Percentiles rank a stretch among this genome's conserved stretches.
phyloP scores from a whole-genome alignment of 1,140 invertebrate species.

The Listronotus oregonensis region DNA sequence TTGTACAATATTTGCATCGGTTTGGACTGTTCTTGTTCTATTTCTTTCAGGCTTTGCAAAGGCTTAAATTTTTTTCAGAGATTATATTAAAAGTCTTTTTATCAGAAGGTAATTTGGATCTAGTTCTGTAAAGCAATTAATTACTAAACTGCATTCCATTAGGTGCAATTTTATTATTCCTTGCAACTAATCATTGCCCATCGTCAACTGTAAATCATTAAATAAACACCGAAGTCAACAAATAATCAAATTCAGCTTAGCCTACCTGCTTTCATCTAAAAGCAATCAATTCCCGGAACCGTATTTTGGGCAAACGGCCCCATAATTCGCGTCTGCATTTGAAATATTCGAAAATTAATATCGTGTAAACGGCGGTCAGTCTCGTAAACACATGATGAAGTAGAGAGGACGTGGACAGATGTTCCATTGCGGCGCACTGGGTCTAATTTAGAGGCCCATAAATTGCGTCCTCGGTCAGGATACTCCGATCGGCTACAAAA shows the following conservation, averaged over 20 bases:
- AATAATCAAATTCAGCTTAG: conserved; percentile 1
- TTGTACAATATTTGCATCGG: too few relatives aligned
- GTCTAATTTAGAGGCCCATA: conserved; percentile 42
- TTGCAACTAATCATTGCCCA: too few relatives aligned
- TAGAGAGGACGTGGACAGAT: conserved; percentile 36
- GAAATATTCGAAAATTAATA: conserved; percentile 26
- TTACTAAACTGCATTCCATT: too few relatives aligned
- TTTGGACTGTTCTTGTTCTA: too few relatives aligned
- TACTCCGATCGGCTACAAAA: conserved; percentile 45
- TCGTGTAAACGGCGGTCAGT: conserved; percentile 24
- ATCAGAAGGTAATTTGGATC: too few relatives aligned
- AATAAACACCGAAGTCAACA: not conserved
- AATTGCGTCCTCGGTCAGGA: conserved; percentile 40
- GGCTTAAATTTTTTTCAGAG: too few relatives aligned
- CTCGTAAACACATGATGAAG: conserved; percentile 30
- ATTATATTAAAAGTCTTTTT: too few relatives aligned
- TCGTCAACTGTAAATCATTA: too few relatives aligned
- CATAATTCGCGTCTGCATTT: conserved; percentile 14
- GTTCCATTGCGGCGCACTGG: conserved; percentile 28
- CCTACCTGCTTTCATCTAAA: not conserved
- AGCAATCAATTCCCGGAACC: conserved; percentile 3
- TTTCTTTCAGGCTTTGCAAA: too few relatives aligned
- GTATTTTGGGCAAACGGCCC: conserved; percentile 12
- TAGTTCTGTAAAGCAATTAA: too few relatives aligned
- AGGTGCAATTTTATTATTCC: too few relatives aligned